phyloP scores from a whole-genome alignment of 2,113 vertebrate genomes.

The Ictidomys tridecemlineatus region DNA sequence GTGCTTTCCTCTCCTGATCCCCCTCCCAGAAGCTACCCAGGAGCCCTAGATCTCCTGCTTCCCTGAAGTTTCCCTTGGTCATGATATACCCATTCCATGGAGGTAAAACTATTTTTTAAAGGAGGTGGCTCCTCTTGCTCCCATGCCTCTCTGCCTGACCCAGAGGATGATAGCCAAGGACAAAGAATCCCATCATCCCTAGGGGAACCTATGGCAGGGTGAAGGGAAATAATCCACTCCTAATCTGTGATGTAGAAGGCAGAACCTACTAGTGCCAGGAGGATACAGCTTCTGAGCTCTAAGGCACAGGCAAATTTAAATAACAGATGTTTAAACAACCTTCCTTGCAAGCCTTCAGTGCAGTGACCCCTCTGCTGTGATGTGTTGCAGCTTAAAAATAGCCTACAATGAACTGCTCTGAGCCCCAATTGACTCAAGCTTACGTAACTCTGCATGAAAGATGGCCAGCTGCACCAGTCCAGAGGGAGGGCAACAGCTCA shows the following conservation, averaged over 20 bases:
- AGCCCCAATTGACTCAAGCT: constrained; percentile 83
- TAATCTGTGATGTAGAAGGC: constrained; percentile 34
- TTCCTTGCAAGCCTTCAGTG: constrained; percentile 70
- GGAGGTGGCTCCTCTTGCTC: background rate
- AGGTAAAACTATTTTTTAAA: background rate
- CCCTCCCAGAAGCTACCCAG: background rate
- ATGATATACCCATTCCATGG: background rate
- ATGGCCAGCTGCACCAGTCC: constrained; percentile 65
- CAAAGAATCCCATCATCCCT: background rate
- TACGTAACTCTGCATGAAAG: constrained; percentile 82
- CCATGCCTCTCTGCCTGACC: background rate
- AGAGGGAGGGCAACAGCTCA: constrained; percentile 47
- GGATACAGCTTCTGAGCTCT: constrained; percentile 56
- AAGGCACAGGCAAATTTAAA: constrained; percentile 76
- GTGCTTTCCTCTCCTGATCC: too few species aligned
- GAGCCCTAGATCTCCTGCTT: background rate
- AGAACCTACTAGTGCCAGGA: background rate
- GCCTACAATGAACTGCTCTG: constrained; percentile 79
- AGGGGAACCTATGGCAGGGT: background rate
- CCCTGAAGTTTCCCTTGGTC: constrained; percentile 15
- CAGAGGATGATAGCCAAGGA: constrained; percentile 14
- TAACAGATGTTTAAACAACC: constrained; percentile 82
- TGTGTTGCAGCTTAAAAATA: constrained; percentile 85
- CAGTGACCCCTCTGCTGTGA: constrained; percentile 83
- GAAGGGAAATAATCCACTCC: constrained; percentile 2